Conservation (phyloP, 2,797 vertebrate species). For the Anguilla marmorata region DNA sequence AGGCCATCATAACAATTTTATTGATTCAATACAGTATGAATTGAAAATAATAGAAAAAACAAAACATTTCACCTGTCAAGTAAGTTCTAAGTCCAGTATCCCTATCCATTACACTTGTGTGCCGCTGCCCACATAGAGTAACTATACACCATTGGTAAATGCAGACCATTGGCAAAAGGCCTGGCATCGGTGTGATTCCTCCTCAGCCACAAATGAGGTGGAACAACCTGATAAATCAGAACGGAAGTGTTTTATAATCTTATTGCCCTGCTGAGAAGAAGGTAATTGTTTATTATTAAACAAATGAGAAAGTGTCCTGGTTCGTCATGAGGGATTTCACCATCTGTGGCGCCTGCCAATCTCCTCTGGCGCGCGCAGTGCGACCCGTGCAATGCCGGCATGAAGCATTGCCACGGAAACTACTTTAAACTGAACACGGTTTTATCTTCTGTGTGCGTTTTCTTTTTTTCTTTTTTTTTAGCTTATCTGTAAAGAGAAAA, state of each 20-base stretch:
- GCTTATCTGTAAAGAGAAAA: neutral
- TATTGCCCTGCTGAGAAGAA: neutral
- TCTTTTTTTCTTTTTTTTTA: neutral
- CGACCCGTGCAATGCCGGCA: neutral
- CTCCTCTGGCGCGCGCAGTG: neutral
- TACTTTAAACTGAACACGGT: neutral
- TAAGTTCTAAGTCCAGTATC: no score
- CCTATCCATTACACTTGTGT: neutral
- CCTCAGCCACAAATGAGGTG: neutral
- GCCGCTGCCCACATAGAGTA: neutral
- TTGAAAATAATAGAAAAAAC: no score
- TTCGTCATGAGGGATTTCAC: neutral
- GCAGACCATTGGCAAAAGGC: neutral
- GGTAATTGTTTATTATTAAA: neutral
- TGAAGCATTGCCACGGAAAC: neutral
- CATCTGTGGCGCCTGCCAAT: neutral
- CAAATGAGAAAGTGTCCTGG: neutral
- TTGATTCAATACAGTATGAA: no score
- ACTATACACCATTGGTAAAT: neutral
- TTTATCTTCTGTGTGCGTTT: no score
- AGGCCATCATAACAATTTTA: neutral
- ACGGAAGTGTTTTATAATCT: neutral
- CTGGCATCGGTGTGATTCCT: neutral
- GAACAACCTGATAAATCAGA: neutral
- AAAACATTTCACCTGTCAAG: no score